A percentile compares a stretch with the other conserved stretches of the same genome.
Evolutionary conservation across 2,797 vertebrate species (phyloP).

Genomic region (Vipera latastei): DNA sequence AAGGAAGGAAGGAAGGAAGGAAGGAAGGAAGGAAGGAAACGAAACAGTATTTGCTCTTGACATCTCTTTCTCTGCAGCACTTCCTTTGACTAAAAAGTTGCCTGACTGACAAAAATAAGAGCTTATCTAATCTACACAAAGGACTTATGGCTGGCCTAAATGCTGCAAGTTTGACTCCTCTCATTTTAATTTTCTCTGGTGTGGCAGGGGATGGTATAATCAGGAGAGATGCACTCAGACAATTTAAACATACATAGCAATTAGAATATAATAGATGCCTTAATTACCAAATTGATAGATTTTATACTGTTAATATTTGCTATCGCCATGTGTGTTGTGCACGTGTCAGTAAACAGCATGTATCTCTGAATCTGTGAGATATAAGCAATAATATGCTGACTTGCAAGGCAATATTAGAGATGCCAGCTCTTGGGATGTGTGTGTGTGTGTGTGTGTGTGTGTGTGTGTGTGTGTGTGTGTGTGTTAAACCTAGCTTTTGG

Average conservation of each 20-base stretch:
- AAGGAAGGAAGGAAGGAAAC: conserved; percentile 8
- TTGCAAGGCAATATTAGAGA: background rate
- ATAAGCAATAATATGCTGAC: background rate
- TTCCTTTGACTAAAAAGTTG: conserved; percentile 54
- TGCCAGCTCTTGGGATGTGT: background rate
- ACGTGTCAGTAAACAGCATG: background rate
- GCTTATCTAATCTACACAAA: conserved; percentile 29
- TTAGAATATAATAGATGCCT: conserved; percentile 11
- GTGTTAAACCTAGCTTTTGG: background rate
- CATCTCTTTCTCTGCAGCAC: background rate
- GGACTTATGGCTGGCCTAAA: background rate
- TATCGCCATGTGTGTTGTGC: background rate
- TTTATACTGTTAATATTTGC: conserved; percentile 27
- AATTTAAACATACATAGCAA: conserved; percentile 4
- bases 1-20: background rate
- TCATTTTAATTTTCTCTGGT: conserved; percentile 1
- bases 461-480: no score
- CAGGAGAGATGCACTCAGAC: background rate
- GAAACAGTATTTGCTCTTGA: background rate
- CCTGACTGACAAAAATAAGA: conserved; percentile 52
- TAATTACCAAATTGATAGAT: conserved; percentile 20
- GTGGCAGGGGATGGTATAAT: background rate
- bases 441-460: no score
- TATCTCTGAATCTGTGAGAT: background rate
- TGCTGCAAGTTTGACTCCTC: rapidly evolving